Percentiles rank a stretch among this genome's conserved stretches.
These are phyloP conservation scores for Microtus californicus DNA, from an alignment of 2,797 vertebrate genomes.

Conservation along the genomic window DNA sequence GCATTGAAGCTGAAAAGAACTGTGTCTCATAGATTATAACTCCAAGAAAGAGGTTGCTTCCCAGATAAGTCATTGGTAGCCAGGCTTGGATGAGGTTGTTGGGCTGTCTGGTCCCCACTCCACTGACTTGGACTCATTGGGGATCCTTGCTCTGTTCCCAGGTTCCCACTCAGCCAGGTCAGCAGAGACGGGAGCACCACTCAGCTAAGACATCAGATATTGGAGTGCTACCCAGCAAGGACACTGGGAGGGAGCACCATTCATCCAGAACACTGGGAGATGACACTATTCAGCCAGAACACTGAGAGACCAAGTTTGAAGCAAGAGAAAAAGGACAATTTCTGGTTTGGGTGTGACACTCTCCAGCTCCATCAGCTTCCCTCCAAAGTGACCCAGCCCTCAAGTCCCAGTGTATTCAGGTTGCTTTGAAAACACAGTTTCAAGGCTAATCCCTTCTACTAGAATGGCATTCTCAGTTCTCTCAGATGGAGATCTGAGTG, in stretches of 20 bases:
- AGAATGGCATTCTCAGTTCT: neutral
- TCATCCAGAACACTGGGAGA: neutral
- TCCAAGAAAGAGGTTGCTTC: neutral
- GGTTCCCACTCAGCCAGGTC: neutral
- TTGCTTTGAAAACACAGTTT: conserved; percentile 5
- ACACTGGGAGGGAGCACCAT: too few relatives aligned
- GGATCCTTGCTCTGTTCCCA: neutral
- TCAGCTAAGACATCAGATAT: neutral
- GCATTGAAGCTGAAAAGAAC: neutral
- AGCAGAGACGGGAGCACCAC: accelerated
- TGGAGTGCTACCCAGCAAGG: neutral
- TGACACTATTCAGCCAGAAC: neutral
- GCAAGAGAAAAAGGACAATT: neutral
- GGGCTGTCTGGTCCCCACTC: neutral
- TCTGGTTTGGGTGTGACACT: neutral
- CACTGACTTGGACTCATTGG: neutral
- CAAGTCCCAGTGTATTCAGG: accelerated
- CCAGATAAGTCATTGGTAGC: too few relatives aligned
- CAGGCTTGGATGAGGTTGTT: neutral
- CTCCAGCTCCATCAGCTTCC: neutral
- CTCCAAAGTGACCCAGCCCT: neutral
- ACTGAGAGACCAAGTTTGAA: neutral
- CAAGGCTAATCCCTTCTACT: neutral
- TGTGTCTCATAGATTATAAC: accelerated
- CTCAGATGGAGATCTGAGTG: neutral